Percentiles rank a stretch among this genome's conserved stretches.
phyloP scores from a whole-genome alignment of 2,113 vertebrate species.

The Collichthys lucidus region DNA sequence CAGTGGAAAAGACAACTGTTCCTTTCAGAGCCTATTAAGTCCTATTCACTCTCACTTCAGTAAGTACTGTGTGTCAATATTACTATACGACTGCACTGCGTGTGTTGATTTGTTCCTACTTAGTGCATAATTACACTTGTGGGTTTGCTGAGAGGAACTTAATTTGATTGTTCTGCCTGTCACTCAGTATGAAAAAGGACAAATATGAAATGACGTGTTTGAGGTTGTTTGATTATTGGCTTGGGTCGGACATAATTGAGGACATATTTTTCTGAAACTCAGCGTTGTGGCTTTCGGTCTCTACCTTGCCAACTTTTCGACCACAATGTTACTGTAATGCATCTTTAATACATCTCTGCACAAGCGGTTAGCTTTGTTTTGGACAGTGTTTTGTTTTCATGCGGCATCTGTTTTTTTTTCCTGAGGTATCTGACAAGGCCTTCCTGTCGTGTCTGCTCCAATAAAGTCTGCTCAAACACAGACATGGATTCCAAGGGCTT shows the following conservation, averaged over 20 bases:
- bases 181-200: conserved; percentile 64
- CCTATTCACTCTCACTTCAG: conserved; percentile 39
- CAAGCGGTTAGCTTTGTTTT: conserved; percentile 71
- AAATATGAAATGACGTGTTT: conserved; percentile 67
- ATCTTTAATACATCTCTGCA: conserved; percentile 72
- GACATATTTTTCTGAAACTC: conserved; percentile 57
- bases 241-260: conserved; percentile 59
- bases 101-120: conserved; percentile 72
- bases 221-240: conserved; percentile 59
- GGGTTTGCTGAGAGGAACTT: conserved; percentile 67
- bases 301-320: conserved; percentile 35
- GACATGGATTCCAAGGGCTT: conserved; percentile 87
- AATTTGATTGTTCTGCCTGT: conserved; percentile 75
- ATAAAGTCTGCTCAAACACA: conserved; percentile 87
- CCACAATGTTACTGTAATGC: conserved; percentile 30
- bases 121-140: conserved; percentile 71
- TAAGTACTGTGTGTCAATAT: conserved; percentile 58
- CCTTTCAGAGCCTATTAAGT: conserved; percentile 48
- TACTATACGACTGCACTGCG: conserved; percentile 50
- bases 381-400: conserved; percentile 68
- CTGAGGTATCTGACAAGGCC: conserved; percentile 78
- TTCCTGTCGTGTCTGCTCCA: conserved; percentile 90
- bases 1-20: conserved; percentile 50
- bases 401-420: conserved; percentile 40
- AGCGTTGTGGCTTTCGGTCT: conserved; percentile 34